Evolutionary conservation across 1,140 invertebrate genomes (phyloP).

Genomic region (Diachasmimorpha longicaudata): DNA sequence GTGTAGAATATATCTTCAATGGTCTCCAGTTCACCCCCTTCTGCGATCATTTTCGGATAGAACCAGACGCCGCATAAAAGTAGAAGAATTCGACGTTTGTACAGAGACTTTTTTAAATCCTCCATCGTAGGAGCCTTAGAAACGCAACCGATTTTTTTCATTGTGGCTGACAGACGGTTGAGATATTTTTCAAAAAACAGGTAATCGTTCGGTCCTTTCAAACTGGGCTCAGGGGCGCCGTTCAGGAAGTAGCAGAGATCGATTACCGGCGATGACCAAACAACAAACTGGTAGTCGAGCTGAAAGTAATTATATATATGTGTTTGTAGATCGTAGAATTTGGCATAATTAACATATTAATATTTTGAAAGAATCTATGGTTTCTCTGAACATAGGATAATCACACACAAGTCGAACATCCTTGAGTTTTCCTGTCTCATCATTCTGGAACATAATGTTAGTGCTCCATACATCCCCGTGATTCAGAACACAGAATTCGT

Average conservation of each 20-base stretch:
- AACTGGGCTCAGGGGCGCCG: background rate
- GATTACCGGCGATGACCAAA: background rate
- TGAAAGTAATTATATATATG: background rate
- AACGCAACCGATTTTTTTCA: background rate
- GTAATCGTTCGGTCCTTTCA: background rate
- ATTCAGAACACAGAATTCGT: slow-evolving; percentile 46
- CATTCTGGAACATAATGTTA: slow-evolving; percentile 45
- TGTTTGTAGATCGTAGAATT: too few species aligned
- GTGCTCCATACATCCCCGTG: slow-evolving; percentile 52
- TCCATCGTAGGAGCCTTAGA: background rate
- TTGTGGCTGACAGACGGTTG: background rate
- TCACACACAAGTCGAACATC: slow-evolving; percentile 36
- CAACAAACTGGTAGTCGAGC: background rate
- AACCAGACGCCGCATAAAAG: background rate
- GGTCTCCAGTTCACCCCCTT: background rate
- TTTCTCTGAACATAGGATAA: too few species aligned
- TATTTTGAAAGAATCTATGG: too few species aligned
- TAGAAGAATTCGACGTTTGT: background rate
- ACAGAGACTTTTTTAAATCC: background rate
- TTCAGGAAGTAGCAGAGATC: background rate
- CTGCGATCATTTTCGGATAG: background rate
- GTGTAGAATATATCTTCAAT: background rate
- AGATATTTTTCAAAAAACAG: background rate
- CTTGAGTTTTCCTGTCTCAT: slow-evolving; percentile 20
- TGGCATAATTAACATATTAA: too few species aligned